Conservation (phyloP, 2,113 vertebrate genomes). For the Chaetops frenatus region DNA sequence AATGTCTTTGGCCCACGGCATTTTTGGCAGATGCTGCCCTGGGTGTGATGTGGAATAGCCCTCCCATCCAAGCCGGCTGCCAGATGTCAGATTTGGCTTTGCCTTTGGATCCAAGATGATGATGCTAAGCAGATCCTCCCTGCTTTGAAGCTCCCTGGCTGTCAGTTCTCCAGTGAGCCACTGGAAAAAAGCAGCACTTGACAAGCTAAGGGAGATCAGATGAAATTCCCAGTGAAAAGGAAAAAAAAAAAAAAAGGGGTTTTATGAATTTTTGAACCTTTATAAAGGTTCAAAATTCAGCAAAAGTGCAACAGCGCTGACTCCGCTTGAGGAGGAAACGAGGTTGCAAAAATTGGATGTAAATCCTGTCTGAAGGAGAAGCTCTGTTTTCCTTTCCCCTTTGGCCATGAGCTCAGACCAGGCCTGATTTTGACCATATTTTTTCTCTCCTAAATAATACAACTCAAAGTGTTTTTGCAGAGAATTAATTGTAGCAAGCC, state of each 20-base stretch:
- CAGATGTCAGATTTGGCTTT: conserved; percentile 54
- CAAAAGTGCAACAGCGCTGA: neutral
- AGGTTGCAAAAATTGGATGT: neutral
- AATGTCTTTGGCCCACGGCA: conserved; percentile 8
- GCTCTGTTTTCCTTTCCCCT: neutral
- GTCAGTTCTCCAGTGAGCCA: neutral
- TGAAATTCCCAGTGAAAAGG: neutral
- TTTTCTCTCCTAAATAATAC: neutral
- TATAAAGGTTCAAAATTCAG: neutral
- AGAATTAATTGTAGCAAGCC: neutral
- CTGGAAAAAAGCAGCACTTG: conserved; percentile 21
- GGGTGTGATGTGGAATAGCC: conserved; percentile 32
- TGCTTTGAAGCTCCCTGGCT: conserved; percentile 56
- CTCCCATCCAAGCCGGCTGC: conserved; percentile 35
- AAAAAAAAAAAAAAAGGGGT: fast-evolving
- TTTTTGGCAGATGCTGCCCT: conserved; percentile 35
- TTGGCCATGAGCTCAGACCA: neutral
- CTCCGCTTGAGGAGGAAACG: neutral
- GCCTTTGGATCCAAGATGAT: conserved; percentile 16
- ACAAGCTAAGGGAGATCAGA: neutral
- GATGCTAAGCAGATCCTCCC: conserved; percentile 52
- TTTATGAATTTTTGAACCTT: too few relatives aligned
- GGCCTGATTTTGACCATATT: neutral
- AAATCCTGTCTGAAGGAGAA: neutral
- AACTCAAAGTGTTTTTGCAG: neutral